Base-by-base conservation (phyloP, 2,888 invertebrate genomes). In the Synanthedon formicaeformis region DNA sequence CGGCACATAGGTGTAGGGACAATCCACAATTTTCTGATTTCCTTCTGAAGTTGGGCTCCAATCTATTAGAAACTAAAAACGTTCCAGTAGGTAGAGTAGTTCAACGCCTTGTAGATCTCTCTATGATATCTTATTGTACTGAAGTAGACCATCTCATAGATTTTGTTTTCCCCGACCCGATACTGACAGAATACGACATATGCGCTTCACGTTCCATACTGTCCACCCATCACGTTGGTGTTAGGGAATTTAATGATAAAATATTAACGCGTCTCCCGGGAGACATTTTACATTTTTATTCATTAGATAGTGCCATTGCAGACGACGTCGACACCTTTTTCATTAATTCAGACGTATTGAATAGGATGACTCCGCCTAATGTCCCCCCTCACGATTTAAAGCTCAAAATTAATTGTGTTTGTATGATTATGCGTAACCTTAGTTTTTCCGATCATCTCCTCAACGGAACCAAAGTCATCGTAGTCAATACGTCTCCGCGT, bases 401-500 rank as follows among this genome's bases (percentile, higher is more conserved):
- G 8, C 50, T 55, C 16, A 56, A 55, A 41, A 14, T 50, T 10
- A 53, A 53, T 41, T 34, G 54, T 56, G 54, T 56, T 40, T 56
- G 54, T 45, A 55, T 56, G 53, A 52, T 54, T 10, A 56, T 51
- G 8, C 56, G 56, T 45, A 56, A 56, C 34, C 51, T 57, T 14
- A 57, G 57, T 51, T 57, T 57, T 16, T 16, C 55, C 8, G 55
- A 57, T 40, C 40, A 54, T 18, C 53, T 57, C 41, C 51, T 55
- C 8, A 55, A 55, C 51, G 57, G 57, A 18, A 57, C 54, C 16
- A 55, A 55, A 54, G 54, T 57, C 41, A 54, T 55, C 18, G 34
- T 55, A 27, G 53, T 54, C 4, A 4, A 41, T n/a, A 53, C 53
- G 16, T 52, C 52, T 6, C 56, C 53, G 27, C 51, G 48, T 34